Evolutionary conservation across 2,113 vertebrate species (phyloP).

Genomic region (Saguinus imperator): DNA sequence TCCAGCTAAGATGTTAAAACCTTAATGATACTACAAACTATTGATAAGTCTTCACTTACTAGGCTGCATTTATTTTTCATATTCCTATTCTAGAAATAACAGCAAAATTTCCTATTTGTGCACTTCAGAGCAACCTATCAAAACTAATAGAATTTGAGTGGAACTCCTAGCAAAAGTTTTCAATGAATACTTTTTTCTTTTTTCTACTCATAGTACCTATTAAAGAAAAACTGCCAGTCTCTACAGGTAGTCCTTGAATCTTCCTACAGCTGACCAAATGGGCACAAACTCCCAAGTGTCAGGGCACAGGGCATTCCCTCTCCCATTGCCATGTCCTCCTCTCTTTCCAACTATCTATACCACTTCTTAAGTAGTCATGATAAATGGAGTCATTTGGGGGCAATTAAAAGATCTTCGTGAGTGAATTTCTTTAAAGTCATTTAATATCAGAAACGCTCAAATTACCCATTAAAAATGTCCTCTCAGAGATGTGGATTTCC

Average conservation of each 20-base stretch:
- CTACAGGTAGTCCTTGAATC: not conserved
- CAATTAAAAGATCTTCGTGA: not conserved
- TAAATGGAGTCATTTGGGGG: not conserved
- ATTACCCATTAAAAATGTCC: not conserved
- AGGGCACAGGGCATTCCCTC: not conserved
- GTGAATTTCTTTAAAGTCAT: not conserved
- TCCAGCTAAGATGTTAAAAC: not conserved
- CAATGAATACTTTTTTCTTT: not conserved
- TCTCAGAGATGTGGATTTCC: not conserved
- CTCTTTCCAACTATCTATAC: not conserved
- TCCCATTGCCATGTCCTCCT: not conserved
- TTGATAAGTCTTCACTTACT: not conserved
- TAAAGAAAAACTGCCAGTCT: not conserved
- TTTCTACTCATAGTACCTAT: not conserved
- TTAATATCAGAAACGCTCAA: conserved; percentile 1
- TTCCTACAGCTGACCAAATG: not conserved
- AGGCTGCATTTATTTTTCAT: not conserved
- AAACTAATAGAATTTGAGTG: conserved; percentile 2
- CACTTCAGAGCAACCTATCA: not conserved
- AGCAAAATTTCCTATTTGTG: not conserved
- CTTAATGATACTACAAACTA: not conserved
- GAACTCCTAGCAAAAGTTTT: conserved; percentile 23
- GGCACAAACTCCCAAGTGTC: not conserved
- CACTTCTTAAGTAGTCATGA: not conserved
- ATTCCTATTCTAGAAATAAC: conserved; percentile 4